These are phyloP conservation scores for Tuberolachnus salignus DNA, from an alignment of 2,888 invertebrate genomes.

Conservation along the genomic window DNA sequence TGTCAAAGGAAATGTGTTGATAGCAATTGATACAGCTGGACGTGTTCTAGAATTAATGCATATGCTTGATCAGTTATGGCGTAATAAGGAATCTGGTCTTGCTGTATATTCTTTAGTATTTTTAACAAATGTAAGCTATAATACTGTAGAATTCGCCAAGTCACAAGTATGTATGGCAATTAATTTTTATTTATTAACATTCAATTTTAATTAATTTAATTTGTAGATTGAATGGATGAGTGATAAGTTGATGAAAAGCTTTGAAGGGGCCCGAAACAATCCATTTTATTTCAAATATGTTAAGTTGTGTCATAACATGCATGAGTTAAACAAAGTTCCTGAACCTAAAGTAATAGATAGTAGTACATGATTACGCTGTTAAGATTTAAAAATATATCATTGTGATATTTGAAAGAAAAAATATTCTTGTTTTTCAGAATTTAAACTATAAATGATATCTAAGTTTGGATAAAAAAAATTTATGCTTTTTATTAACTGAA, in stretches of 20 bases:
- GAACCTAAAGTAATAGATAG: conserved; percentile 88
- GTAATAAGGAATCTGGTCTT: conserved; percentile 93
- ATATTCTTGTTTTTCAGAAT: no score
- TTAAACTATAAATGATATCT: no score
- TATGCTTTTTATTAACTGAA: neutral
- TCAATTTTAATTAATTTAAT: conserved; percentile 10
- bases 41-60: conserved; percentile 94
- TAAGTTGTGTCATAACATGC: conserved; percentile 90
- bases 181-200: neutral
- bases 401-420: no score
- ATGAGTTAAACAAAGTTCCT: conserved; percentile 82
- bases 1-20: conserved; percentile 92
- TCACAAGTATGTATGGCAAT: conserved; percentile 70
- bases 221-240: conserved; percentile 98
- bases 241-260: conserved; percentile 92
- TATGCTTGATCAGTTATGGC: conserved; percentile 93
- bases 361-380: conserved; percentile 36
- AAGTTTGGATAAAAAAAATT: neutral
- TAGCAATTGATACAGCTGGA: conserved; percentile 96
- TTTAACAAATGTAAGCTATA: conserved; percentile 95
- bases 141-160: conserved; percentile 98
- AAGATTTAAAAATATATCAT: neutral
- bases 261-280: conserved; percentile 89
- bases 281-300: conserved; percentile 95
- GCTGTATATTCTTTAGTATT: conserved; percentile 91